These are phyloP conservation scores for Catharus ustulatus DNA, from an alignment of 2,797 vertebrate species.

Conservation along the genomic window DNA sequence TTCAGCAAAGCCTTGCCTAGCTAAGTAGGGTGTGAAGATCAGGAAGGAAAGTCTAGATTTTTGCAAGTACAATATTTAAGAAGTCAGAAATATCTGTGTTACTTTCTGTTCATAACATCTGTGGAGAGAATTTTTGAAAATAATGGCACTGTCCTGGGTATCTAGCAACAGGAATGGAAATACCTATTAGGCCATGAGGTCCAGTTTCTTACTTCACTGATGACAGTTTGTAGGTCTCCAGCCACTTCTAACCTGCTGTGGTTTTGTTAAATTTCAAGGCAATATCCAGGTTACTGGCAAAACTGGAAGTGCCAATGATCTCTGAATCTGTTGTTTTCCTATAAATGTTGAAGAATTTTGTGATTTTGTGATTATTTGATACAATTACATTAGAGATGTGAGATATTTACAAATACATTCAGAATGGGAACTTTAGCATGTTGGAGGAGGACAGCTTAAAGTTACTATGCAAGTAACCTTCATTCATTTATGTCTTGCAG, in stretches of 20 bases:
- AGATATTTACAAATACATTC: neutral
- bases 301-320: neutral
- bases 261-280: neutral
- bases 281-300: neutral
- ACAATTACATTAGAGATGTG: neutral
- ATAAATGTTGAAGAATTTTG: neutral
- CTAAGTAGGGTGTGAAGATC: neutral
- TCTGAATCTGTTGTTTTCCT: neutral
- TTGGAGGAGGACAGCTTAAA: neutral
- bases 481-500: neutral
- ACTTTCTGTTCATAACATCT: neutral
- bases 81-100: neutral
- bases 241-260: neutral
- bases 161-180: neutral
- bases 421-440: neutral
- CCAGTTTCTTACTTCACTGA: neutral
- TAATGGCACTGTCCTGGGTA: neutral
- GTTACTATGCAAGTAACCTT: neutral
- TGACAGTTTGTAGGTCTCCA: neutral
- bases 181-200: fast-evolving
- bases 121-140: neutral
- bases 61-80: neutral
- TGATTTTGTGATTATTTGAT: neutral
- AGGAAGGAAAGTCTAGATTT: neutral
- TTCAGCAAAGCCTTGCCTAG: neutral